Percentiles rank a stretch among this genome's conserved stretches.
Conservation (phyloP, 2,113 vertebrate species). For the Chloropsis cyanopogon region DNA sequence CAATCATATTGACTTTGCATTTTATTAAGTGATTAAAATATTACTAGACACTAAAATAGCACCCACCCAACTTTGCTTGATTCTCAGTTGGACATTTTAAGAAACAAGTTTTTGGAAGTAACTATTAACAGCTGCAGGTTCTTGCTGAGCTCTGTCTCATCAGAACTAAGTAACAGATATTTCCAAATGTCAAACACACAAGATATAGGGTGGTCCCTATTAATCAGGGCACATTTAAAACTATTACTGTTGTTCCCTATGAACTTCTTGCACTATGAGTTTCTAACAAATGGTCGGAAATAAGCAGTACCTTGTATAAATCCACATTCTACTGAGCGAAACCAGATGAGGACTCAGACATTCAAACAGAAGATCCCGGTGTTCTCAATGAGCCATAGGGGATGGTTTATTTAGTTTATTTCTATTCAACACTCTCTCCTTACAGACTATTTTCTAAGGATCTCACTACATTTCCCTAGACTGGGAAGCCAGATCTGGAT, state of each 20-base stretch:
- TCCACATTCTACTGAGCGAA: slow-evolving; percentile 18
- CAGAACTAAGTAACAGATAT: slow-evolving; percentile 58
- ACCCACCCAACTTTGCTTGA: background rate
- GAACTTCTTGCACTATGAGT: background rate
- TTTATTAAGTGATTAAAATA: slow-evolving; percentile 10
- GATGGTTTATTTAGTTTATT: slow-evolving; percentile 54
- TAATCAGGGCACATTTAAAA: slow-evolving; percentile 72
- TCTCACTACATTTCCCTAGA: slow-evolving; percentile 40
- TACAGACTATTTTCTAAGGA: slow-evolving; percentile 15
- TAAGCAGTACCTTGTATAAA: slow-evolving; percentile 38
- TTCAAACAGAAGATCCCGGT: slow-evolving; percentile 21
- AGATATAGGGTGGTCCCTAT: slow-evolving; percentile 70
- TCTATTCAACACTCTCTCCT: slow-evolving; percentile 9
- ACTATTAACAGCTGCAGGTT: slow-evolving; percentile 13
- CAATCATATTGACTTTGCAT: slow-evolving; percentile 41
- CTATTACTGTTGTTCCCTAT: slow-evolving; percentile 60
- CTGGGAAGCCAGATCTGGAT: slow-evolving; percentile 43
- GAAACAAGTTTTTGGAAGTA: background rate
- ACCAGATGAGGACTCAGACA: slow-evolving; percentile 26
- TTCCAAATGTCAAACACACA: slow-evolving; percentile 60
- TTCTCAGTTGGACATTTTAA: slow-evolving; percentile 3
- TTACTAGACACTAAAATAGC: background rate
- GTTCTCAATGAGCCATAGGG: slow-evolving; percentile 44
- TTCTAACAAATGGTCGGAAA: slow-evolving; percentile 39
- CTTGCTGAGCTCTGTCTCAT: slow-evolving; percentile 48